Conservation (phyloP, 2,888 invertebrate genomes). For the Agriopis aurantiaria region DNA sequence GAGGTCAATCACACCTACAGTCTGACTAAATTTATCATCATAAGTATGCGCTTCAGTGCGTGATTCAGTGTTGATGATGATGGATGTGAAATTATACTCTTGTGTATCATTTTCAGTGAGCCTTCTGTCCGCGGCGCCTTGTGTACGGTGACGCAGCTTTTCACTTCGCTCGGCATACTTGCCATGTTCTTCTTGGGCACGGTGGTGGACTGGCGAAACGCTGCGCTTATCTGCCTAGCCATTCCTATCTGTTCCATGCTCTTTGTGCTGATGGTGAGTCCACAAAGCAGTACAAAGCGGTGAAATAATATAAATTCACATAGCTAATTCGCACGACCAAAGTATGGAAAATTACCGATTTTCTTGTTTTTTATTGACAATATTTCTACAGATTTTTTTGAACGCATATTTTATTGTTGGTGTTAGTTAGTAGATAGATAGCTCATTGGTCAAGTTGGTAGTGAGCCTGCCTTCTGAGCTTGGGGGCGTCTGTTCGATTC, state of each 20-base stretch:
- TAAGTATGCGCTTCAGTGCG: no score
- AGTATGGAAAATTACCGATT: no score
- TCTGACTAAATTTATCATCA: neutral
- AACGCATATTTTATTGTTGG: no score
- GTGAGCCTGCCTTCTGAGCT: no score
- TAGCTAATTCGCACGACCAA: no score
- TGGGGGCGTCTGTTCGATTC: no score
- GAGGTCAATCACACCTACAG: neutral
- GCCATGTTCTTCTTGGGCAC: constrained; percentile 83
- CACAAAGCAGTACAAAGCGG: neutral
- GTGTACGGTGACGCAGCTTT: constrained; percentile 80
- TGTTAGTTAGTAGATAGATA: no score
- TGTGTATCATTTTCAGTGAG: constrained; percentile 66
- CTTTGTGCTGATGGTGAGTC: constrained; percentile 75
- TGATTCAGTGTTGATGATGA: no score
- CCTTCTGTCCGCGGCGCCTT: constrained; percentile 83
- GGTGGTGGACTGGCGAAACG: constrained; percentile 79
- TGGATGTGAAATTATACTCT: no score
- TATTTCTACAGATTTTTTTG: no score
- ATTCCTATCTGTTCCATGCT: constrained; percentile 82
- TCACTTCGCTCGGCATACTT: constrained; percentile 78
- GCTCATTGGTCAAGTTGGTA: no score
- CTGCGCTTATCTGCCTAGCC: constrained; percentile 77
- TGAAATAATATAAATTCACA: neutral
- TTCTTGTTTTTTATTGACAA: no score